Conservation (phyloP, 53 echinoderm and acorn worm species). For the Arbacia lixula region DNA sequence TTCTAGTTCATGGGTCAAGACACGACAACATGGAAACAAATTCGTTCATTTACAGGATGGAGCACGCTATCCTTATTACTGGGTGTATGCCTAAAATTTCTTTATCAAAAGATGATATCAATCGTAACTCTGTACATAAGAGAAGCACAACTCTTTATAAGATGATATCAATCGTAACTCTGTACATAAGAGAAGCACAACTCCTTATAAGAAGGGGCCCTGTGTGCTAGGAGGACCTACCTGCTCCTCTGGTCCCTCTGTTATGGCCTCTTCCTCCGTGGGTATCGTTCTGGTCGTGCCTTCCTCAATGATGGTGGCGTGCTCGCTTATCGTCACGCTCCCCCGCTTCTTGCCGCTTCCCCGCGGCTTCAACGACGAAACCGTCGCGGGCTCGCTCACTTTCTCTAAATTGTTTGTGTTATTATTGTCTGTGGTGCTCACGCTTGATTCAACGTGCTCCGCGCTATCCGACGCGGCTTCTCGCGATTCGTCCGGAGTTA, state of each 20-base stretch:
- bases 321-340: conserved; percentile 88
- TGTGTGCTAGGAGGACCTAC: too few species aligned
- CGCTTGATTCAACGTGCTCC: conserved; percentile 22
- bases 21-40: too few species aligned
- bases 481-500: conserved; percentile 32
- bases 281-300: conserved; percentile 52
- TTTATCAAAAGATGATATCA: too few species aligned
- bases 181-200: too few species aligned
- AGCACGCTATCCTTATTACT: too few species aligned
- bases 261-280: conserved; percentile 50
- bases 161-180: too few species aligned
- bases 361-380: conserved; percentile 27
- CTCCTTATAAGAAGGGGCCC: too few species aligned
- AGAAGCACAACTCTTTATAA: too few species aligned
- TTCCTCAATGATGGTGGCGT: conserved; percentile 87
- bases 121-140: too few species aligned
- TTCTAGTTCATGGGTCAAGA: too few species aligned
- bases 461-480: conserved; percentile 32
- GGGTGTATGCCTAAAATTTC: too few species aligned
- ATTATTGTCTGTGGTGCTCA: conserved; percentile 51
- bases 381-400: conserved; percentile 20
- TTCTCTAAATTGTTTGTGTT: conserved; percentile 55
- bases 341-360: conserved; percentile 72
- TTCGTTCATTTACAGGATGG: too few species aligned
- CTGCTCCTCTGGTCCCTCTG: conserved; percentile 70